phyloP scores from a whole-genome alignment of 2,797 vertebrate genomes.

The Pipistrellus nathusii region DNA sequence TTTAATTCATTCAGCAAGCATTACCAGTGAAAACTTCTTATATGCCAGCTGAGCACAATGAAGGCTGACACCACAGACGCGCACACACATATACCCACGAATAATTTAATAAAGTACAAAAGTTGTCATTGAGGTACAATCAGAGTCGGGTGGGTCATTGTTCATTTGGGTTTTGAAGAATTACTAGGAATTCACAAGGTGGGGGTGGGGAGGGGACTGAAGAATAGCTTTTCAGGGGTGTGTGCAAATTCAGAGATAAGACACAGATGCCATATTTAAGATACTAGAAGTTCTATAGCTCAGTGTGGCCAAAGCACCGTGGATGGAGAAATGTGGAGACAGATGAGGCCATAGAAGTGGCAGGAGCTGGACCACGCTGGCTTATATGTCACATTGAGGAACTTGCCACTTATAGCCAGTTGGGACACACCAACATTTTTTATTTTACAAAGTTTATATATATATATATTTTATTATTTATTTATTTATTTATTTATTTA shows the following conservation, averaged over 20 bases:
- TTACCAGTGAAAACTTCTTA: not conserved
- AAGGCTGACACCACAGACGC: not conserved
- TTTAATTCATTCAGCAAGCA: not conserved
- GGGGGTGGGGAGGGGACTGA: not conserved
- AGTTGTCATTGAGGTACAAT: not conserved
- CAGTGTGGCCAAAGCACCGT: not conserved
- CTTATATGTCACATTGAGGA: not conserved
- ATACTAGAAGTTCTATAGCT: not conserved
- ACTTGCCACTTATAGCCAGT: not conserved
- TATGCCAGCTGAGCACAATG: not conserved
- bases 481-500: not conserved
- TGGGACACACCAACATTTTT: not conserved
- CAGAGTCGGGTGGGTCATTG: not conserved
- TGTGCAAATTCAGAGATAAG: not conserved
- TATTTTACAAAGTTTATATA: not conserved
- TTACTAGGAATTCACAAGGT: not conserved
- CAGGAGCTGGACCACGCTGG: not conserved
- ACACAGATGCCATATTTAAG: not conserved
- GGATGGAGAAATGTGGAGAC: not conserved
- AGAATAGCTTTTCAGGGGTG: not conserved
- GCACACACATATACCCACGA: not conserved
- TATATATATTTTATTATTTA: too few relatives aligned
- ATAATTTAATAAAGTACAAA: not conserved
- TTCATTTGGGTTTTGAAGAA: not conserved
- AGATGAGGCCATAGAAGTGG: not conserved